These are phyloP conservation scores for Anser brachyrhynchus DNA, from an alignment of 2,113 vertebrate species.

Conservation along the genomic window DNA sequence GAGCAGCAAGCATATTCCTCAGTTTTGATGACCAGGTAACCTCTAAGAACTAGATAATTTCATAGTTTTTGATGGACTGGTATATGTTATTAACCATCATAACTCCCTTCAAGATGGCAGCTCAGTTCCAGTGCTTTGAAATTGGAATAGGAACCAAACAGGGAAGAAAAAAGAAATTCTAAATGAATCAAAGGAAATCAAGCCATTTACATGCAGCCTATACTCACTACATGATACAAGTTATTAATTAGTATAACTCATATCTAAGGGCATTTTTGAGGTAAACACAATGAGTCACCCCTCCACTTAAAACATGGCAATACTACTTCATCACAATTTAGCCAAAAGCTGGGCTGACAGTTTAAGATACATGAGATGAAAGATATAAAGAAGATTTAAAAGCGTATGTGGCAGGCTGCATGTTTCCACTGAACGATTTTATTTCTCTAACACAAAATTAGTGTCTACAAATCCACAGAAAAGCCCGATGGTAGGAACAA, in stretches of 20 bases:
- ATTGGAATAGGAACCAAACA: neutral
- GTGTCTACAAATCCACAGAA: neutral
- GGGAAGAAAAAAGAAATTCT: neutral
- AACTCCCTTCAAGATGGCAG: neutral
- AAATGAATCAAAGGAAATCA: slow-evolving; percentile 54
- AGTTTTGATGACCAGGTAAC: neutral
- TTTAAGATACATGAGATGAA: neutral
- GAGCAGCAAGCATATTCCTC: neutral
- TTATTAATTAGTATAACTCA: neutral
- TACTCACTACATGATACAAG: neutral
- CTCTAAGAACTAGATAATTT: neutral
- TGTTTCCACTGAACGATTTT: neutral
- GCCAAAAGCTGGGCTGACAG: neutral
- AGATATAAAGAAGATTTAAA: neutral
- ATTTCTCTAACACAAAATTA: neutral
- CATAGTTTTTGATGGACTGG: slow-evolving; percentile 30
- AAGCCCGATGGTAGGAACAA: neutral
- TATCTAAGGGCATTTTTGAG: neutral
- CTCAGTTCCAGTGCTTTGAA: neutral
- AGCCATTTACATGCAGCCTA: slow-evolving; percentile 55
- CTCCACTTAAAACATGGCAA: neutral
- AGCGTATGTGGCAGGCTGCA: neutral
- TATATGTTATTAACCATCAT: slow-evolving; percentile 40
- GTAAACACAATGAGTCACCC: neutral
- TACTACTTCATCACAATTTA: neutral